A percentile compares a stretch with the other conserved stretches of the same genome.
These are phyloP conservation scores for Prinia subflava DNA, from an alignment of 2,113 vertebrate genomes.

Conservation along the genomic window DNA sequence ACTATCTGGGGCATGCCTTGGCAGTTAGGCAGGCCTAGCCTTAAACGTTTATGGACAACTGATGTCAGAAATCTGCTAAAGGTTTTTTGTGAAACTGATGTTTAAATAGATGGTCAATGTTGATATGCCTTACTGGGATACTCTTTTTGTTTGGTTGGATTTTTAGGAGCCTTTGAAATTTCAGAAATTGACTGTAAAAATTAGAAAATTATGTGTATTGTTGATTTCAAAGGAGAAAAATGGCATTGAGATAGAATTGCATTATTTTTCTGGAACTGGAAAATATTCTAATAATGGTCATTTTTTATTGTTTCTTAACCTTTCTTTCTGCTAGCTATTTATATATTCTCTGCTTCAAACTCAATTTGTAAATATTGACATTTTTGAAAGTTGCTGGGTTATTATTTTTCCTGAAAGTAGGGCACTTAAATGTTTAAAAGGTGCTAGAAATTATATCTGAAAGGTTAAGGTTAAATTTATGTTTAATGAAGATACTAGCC, in stretches of 20 bases:
- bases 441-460: background rate
- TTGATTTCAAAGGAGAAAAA: background rate
- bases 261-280: background rate
- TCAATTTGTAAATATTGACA: background rate
- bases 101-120: background rate
- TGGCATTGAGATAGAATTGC: background rate
- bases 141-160: background rate
- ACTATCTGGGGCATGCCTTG: fast-evolving
- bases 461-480: background rate
- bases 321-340: background rate
- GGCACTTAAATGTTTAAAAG: background rate
- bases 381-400: background rate
- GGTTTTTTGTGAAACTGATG: background rate
- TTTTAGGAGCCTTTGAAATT: background rate
- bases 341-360: background rate
- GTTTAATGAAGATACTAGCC: background rate
- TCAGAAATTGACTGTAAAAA: background rate
- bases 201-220: background rate
- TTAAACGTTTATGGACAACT: background rate
- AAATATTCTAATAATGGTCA: background rate
- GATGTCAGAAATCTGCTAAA: background rate
- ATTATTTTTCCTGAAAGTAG: background rate
- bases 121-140: background rate
- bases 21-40: background rate
- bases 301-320: background rate